A percentile compares a stretch with the other conserved stretches of the same genome.
These are phyloP conservation scores for Drosophila arawakana DNA, from an alignment of 1,140 invertebrate genomes.

Conservation along the genomic window DNA sequence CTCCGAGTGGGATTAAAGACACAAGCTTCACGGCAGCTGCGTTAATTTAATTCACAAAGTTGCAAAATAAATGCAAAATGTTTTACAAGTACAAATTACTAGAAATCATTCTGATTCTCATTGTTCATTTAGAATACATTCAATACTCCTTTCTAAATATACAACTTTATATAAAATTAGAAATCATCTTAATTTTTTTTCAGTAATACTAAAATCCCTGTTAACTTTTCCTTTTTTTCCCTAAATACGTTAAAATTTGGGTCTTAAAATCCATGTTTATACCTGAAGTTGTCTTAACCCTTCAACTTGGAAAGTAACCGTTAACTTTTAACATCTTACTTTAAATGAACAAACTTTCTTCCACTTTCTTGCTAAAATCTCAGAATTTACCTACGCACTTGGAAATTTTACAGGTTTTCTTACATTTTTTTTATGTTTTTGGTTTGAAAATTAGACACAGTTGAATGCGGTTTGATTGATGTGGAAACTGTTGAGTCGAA, in stretches of 20 bases:
- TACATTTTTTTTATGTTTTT: neutral
- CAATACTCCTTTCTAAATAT: too few species aligned
- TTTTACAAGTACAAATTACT: neutral
- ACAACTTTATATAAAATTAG: too few species aligned
- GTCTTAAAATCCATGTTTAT: too few species aligned
- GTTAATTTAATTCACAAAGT: neutral
- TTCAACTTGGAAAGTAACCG: too few species aligned
- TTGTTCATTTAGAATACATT: too few species aligned
- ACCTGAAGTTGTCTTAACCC: too few species aligned
- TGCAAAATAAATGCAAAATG: neutral
- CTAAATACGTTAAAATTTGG: too few species aligned
- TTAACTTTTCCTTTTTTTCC: too few species aligned
- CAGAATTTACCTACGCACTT: neutral
- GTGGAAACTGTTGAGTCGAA: conserved; percentile 2
- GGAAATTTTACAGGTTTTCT: neutral
- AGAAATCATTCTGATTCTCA: neutral
- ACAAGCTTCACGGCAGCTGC: conserved; percentile 10
- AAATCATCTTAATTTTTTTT: too few species aligned
- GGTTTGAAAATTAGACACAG: neutral
- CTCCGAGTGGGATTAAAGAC: conserved; percentile 5
- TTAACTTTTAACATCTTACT: too few species aligned
- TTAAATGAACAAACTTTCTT: neutral
- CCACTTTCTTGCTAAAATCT: neutral
- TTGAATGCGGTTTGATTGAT: conserved; percentile 42
- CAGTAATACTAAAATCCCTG: too few species aligned